phyloP scores from a whole-genome alignment of 92 coral and sea anemone species.

The Phenganax marumi region DNA sequence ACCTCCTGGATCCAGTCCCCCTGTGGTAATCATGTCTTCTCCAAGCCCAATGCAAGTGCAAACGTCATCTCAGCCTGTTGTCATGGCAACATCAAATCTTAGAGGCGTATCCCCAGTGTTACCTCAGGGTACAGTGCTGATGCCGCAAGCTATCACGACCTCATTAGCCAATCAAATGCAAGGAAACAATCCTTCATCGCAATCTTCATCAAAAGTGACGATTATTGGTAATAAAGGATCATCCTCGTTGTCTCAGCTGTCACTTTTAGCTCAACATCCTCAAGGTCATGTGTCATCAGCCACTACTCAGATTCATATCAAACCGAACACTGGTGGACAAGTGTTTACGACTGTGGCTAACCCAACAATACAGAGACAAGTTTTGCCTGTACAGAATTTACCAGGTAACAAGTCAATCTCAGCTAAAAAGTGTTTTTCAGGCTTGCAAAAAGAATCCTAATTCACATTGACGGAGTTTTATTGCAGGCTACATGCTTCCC shows the following conservation, averaged over 20 bases:
- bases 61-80: constrained; percentile 16
- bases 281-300: constrained; percentile 31
- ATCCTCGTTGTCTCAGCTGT: constrained; percentile 27
- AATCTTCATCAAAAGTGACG: constrained; percentile 30
- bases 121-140: constrained; percentile 37
- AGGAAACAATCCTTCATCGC: constrained; percentile 15
- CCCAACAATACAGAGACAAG: constrained; percentile 36
- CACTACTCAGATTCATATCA: constrained; percentile 36
- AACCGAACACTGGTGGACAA: constrained; percentile 19
- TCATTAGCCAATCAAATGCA: constrained; percentile 25
- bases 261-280: constrained; percentile 39
- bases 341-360: constrained; percentile 7
- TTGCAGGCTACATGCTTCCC: not conserved
- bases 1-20: constrained; percentile 28
- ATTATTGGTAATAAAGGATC: constrained; percentile 38
- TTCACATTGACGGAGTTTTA: not conserved
- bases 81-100: constrained; percentile 30
- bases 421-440: no score
- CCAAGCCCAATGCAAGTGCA: constrained; percentile 14
- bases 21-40: constrained; percentile 32
- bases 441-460: not conserved
- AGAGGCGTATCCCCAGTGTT: constrained; percentile 30
- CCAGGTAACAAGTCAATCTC: not conserved
- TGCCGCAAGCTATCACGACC: constrained; percentile 33
- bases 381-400: constrained; percentile 31